Evolutionary conservation across 1,140 invertebrate genomes (phyloP), one percentile per base, ranked within the genome.

Genomic region (Diabrotica undecimpunctata): DNA sequence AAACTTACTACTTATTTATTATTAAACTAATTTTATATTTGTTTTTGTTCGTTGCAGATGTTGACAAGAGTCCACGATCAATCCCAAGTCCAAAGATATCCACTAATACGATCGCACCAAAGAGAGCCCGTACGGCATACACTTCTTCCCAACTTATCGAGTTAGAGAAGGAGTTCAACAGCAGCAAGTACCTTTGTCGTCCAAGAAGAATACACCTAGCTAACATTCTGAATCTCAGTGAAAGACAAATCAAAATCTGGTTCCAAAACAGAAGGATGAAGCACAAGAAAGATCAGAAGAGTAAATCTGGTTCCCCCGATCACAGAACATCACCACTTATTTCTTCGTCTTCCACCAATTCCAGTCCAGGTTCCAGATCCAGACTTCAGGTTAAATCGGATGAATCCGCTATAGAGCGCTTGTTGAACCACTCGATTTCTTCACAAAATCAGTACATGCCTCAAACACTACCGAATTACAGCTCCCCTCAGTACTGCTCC

Each of bases 231-330:
- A 83, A 84, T 38, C 80, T 96, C 0, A 87, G 88, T 0, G 93
- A 95, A 72, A 81, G 92, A 36, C 93, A 95, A 77, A 94, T 96
- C 11, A 96, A 96, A 80, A 94, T 95, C 55, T 96, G 93, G 93
- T 95, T 87, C 73, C 86, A 88, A 72, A 88, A 88, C 72, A 74
- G 85, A 46, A 69, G 86, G 46, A 88, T 87, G 86, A 88, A 88
- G 70, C 83, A 83, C 75, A 88, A 88, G 77, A 87, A 87, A 52
- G 78, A 81, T 61, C 25, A 41, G 52, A 62, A n/a, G 10, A 62
- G 54, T 38, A 46, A 53, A 6, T 13, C 61, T 11, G n/a, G n/a
- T 37, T 36, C 51, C 7, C 10, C 11, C 11, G 13, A 54, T 39
- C 8, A 54, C 6, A 38, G 35, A 25, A 35, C 11, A 7, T 36